Base-by-base conservation (phyloP, 2,888 invertebrate species). In the Tetragnatha montana region DNA sequence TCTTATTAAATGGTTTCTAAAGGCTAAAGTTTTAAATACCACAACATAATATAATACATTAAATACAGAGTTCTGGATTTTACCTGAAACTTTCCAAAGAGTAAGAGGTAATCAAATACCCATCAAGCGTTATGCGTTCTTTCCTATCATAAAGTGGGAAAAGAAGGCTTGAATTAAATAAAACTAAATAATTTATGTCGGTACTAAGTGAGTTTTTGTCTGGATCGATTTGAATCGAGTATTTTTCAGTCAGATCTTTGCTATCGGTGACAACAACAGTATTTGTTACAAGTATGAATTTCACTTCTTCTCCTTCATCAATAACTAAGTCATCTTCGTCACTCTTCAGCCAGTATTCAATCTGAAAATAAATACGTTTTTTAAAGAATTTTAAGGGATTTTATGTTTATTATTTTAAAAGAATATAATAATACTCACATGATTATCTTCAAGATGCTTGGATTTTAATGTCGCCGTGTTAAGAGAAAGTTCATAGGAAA, bases 301-400 rank as follows among this genome's bases (percentile, higher is more conserved):
- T 90, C 0, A 90, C 4, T 50, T 87, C 47, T 7, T 74, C 35
- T 87, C 82, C 50, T 78, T 35, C 4, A 35, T 35, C 19, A 0
- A 80, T 10, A 8, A 14, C 70, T n/a, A 74, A 83, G 8, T 6
- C 8, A n/a, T 87, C 69, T 8, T 14, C 83, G 8, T 8, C 50
- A 21, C 80, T 83, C 6, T 87, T 19, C 17, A 6, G 81, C 87
- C 90, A 90, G 79, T 79, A 87, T 4, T 83, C 90, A n/a, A 75
- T 49, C 90, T 90, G 22, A 19, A 75, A 88, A 69, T 86, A 69
- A 0, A 75, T 17, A 49, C 73, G 50, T 71, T 47, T 17, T 35
- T 35, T n/a, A n/a, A 35, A 35, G 35, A 4, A 35, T 35, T 35
- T 35, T 35, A 35, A 35, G 35, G 35, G 35, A 35, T 35, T 35